These are phyloP conservation scores for Acromyrmex echinatior DNA, from an alignment of 1,140 invertebrate genomes.

Conservation along the genomic window DNA sequence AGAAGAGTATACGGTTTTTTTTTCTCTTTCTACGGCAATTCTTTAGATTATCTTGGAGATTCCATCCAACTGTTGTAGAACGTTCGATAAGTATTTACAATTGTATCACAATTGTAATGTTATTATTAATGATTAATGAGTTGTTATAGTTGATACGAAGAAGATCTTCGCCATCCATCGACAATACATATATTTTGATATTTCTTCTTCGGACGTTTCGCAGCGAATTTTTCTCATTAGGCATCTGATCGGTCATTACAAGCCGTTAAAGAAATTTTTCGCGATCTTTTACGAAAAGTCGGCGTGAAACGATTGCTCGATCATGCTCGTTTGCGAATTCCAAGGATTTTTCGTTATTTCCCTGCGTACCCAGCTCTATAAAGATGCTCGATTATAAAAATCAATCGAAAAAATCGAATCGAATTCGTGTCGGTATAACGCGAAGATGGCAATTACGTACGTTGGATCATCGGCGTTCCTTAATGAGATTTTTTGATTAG, in stretches of 20 bases:
- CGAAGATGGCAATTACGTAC: conserved; percentile 44
- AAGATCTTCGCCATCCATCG: background rate
- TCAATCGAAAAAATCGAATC: background rate
- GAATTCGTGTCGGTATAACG: conserved; percentile 24
- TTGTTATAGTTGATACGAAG: conserved; percentile 22
- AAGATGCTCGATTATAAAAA: conserved; percentile 27
- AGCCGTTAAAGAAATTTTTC: conserved; percentile 38
- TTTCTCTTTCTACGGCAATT: too few species aligned
- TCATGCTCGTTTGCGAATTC: conserved; percentile 25
- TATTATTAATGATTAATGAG: background rate
- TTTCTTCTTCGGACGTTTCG: conserved; percentile 11
- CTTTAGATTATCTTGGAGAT: too few species aligned
- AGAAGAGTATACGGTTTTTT: too few species aligned
- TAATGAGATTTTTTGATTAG: conserved; percentile 54
- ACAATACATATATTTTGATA: background rate
- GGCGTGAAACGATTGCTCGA: conserved; percentile 50
- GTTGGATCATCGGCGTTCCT: conserved; percentile 23
- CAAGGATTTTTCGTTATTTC: conserved; percentile 34
- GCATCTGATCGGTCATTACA: conserved; percentile 26
- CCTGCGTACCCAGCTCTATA: background rate
- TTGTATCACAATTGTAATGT: background rate
- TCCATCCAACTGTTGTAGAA: too few species aligned
- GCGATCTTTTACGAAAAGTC: conserved; percentile 26
- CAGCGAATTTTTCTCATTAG: conserved; percentile 38
- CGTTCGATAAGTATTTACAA: background rate